Percentiles rank a stretch among this genome's conserved stretches.
Evolutionary conservation across 2,797 vertebrate species (phyloP).

Genomic region (Notoglanidium macrostoma): DNA sequence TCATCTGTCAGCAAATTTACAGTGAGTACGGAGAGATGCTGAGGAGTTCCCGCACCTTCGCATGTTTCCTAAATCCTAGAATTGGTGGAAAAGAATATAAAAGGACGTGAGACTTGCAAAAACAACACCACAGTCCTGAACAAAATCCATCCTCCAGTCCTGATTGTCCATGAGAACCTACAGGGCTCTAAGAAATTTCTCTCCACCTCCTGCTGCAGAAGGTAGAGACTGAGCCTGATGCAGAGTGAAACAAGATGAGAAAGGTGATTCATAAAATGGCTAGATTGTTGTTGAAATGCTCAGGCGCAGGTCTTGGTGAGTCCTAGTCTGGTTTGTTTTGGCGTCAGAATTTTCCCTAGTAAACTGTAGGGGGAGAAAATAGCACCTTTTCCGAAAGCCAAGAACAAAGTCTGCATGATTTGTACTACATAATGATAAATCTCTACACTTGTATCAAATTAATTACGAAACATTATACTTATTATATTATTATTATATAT

Average conservation of each 20-base stretch:
- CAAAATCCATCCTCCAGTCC: conserved; percentile 8
- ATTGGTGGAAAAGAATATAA: not conserved
- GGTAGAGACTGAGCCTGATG: not conserved
- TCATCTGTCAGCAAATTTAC: not conserved
- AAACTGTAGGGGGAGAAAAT: not conserved
- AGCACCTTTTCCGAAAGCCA: conserved; percentile 34
- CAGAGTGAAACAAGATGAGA: conserved; percentile 11
- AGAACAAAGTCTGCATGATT: conserved; percentile 20
- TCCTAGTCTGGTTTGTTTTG: not conserved
- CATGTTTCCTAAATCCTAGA: not conserved
- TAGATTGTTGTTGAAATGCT: too few relatives aligned
- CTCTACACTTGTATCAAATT: not conserved
- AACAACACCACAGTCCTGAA: conserved; percentile 5
- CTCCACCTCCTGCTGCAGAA: not conserved
- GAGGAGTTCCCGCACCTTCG: not conserved
- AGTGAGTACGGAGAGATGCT: not conserved
- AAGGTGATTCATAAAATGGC: conserved; percentile 27
- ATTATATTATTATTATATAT: not conserved
- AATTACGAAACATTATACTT: not conserved
- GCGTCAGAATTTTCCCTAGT: not conserved
- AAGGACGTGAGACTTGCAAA: conserved; percentile 19
- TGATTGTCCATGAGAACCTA: conserved; percentile 5
- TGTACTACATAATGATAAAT: not conserved
- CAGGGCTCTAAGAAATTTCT: conserved; percentile 5
- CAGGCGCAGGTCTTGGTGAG: not conserved